Evolutionary conservation across 1,140 invertebrate species (phyloP), one percentile per base, ranked within the genome.

Genomic region (Drosophila paulistorum): DNA sequence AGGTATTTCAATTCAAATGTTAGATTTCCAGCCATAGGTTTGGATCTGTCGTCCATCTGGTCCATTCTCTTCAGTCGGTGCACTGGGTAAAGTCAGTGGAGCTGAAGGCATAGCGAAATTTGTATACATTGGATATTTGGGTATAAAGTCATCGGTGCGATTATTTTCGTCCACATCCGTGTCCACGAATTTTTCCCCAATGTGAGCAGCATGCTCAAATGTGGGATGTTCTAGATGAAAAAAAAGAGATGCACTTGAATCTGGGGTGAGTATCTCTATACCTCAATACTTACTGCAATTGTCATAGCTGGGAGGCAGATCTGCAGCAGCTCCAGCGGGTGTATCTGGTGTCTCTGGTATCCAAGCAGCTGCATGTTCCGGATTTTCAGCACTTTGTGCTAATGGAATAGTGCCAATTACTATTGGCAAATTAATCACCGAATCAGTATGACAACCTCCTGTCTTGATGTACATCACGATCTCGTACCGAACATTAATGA

Each of bases 121-220:
- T 1, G 79, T 85, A 54, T 90, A 90, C 86, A 90, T 90, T 7
- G 90, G 90, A 71, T 91, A 91, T 20, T 76, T 74, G 2, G 90
- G 90, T 39, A 89, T 67, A 10, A 90, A 91, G 48, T 84, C 87
- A 58, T 90, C 85, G 2, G 70, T 78, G n/a, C 77, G 75, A 71
- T 90, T 74, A 30, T 74, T 81, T 17, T 83, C 83, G 55, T 86
- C 75, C 7, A 65, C 74, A 64, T 91, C 90, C 17, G 68, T 80
- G 39, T 91, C 90, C 1, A 90, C 64, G 41, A 91, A 91, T 17
- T 64, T 77, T 7, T 78, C 80, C 1, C 73, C 73, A 33, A 77
- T 71, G 9, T 68, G 51, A 1, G 77, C 90, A n/a, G 90, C 90
- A 13, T 90, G 58, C 54, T 90, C 87, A 2, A 91, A 91, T 2